Percentiles rank a stretch among this genome's conserved stretches.
Evolutionary conservation across 1,140 invertebrate species (phyloP).

Genomic region (Pararge aegeria): DNA sequence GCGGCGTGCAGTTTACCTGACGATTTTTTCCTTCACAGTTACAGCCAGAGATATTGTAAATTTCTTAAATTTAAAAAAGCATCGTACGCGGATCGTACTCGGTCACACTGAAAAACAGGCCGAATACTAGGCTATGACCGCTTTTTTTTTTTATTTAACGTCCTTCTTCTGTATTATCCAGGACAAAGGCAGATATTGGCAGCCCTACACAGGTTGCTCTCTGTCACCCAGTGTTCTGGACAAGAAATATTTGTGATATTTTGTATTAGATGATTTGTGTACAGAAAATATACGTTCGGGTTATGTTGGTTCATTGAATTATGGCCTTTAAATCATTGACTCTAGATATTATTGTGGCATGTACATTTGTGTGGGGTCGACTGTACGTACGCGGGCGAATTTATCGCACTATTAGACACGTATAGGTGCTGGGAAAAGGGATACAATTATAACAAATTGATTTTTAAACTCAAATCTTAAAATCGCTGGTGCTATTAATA

Average conservation of each 20-base stretch:
- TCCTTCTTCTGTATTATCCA: too few species aligned
- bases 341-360: slow-evolving; percentile 14
- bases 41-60: too few species aligned
- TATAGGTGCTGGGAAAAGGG: neutral
- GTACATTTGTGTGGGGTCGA: slow-evolving; percentile 16
- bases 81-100: too few species aligned
- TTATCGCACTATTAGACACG: slow-evolving; percentile 44
- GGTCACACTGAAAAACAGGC: too few species aligned
- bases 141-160: neutral
- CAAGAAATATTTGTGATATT: slow-evolving; percentile 72
- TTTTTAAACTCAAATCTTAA: neutral
- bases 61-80: too few species aligned
- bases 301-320: slow-evolving; percentile 17
- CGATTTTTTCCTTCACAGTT: too few species aligned
- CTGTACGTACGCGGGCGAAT: slow-evolving; percentile 44
- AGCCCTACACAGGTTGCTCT: slow-evolving; percentile 25
- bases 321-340: slow-evolving; percentile 16
- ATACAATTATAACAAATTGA: slow-evolving; percentile 2
- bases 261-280: slow-evolving; percentile 71
- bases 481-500: too few species aligned
- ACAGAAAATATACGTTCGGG: slow-evolving; percentile 27
- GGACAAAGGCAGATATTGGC: neutral
- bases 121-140: too few species aligned
- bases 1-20: too few species aligned
- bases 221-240: slow-evolving; percentile 67